Conservation (phyloP, 92 coral and sea anemone genomes). For the Pocillopora grandis region DNA sequence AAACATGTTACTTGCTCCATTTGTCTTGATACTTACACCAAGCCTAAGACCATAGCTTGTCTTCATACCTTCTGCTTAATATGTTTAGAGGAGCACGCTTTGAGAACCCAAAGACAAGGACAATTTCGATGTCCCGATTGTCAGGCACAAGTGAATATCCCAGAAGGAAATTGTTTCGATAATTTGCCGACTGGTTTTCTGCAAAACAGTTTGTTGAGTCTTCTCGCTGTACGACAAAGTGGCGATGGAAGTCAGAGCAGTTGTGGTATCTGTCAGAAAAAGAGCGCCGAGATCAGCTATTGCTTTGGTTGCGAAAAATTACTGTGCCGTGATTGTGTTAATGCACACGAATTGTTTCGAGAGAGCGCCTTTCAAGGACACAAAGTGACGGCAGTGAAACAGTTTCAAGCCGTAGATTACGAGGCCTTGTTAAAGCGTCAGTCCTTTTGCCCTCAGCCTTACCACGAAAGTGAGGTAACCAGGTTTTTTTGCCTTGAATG, state of each 20-base stretch:
- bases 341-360: too few species aligned
- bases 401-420: constrained; percentile 1
- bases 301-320: too few species aligned
- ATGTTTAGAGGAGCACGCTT: too few species aligned
- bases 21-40: too few species aligned
- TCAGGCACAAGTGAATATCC: neutral
- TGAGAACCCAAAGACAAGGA: too few species aligned
- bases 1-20: too few species aligned
- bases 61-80: too few species aligned
- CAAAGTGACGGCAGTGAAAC: neutral
- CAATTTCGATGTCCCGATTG: neutral
- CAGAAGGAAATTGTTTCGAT: neutral
- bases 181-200: neutral
- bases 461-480: neutral
- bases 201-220: too few species aligned
- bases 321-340: too few species aligned
- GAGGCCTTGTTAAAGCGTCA: neutral
- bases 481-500: constrained; percentile 1
- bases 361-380: neutral
- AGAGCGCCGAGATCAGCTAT: neutral
- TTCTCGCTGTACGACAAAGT: too few species aligned
- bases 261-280: neutral
- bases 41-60: too few species aligned
- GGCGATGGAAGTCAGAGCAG: neutral
- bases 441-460: too few species aligned